Base-by-base conservation (phyloP, 2,113 vertebrate genomes). In the Etheostoma cragini region DNA sequence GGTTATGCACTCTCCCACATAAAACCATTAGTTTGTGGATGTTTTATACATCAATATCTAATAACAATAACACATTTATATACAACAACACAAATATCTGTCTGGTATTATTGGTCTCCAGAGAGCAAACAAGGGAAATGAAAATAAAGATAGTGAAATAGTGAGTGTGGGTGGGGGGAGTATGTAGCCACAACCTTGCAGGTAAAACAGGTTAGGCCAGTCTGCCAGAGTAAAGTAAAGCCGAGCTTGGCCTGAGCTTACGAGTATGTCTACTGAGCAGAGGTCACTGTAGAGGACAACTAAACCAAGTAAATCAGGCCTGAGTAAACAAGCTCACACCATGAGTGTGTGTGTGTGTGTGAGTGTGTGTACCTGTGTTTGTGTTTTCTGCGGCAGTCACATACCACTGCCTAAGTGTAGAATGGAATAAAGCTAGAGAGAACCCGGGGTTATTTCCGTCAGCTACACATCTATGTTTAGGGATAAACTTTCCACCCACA, bases 401-500 rank as follows among this genome's bases (percentile, higher is more conserved):
- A 89, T 91, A 84, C 87, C 69, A 78, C 68, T 21, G 64, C 56
- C 80, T 67, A 74, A 82, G 82, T 85, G 87, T 66, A 78, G 63
- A 77, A 78, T 66, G 62, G 80, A 90, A 67, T 62, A 61, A 65
- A 84, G 80, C 81, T 87, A 87, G 70, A 83, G 71, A 87, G 84
- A 78, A 82, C 74, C 80, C 16, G 3, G 58, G 72, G 80, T 87
- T 88, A 90, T 88, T 88, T 88, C 77, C 87, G 81, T 46, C 64
- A 80, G 83, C 87, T 84, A 81, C 82, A 76, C 78, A 88, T 91
- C 88, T 90, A 72, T 91, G 91, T 93, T 93, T 91, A 85, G 86
- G 81, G 83, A 89, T 92, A 93, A 88, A 92, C 81, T 89, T 86
- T 90, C 91, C 89, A 89, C 87, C 92, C 92, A 75, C 91, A 91